These are phyloP conservation scores for Naja naja DNA, from an alignment of 2,113 vertebrate species.

Conservation along the genomic window DNA sequence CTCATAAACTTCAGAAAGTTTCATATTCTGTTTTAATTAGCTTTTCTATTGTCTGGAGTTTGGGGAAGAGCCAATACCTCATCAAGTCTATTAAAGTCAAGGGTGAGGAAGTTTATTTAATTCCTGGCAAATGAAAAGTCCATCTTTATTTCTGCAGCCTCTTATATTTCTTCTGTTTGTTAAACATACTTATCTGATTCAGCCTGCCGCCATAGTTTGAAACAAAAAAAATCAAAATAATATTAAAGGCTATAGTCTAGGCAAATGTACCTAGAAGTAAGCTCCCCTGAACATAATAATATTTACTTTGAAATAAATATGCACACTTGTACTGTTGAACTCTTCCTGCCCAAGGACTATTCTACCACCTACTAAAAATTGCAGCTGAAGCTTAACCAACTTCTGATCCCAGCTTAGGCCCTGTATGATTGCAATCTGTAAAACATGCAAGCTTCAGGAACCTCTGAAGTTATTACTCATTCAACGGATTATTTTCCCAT, in stretches of 20 bases:
- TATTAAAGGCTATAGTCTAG: neutral
- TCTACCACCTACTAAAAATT: neutral
- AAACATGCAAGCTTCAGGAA: constrained; percentile 6
- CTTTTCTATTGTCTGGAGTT: neutral
- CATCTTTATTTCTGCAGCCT: neutral
- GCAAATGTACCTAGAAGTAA: neutral
- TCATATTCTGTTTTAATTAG: constrained; percentile 22
- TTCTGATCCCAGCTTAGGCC: neutral
- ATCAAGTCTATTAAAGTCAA: neutral
- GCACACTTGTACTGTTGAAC: neutral
- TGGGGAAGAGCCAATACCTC: constrained; percentile 1
- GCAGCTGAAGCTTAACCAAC: neutral
- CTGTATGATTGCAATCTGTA: neutral
- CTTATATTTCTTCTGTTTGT: neutral
- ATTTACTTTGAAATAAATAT: neutral
- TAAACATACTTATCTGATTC: constrained; percentile 15
- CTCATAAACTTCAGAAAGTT: neutral
- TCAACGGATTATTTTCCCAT: constrained; percentile 10
- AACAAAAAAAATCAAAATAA: constrained; percentile 8
- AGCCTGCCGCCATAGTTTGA: neutral
- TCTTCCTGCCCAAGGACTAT: neutral
- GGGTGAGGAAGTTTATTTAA: constrained; percentile 10
- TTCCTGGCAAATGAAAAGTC: neutral
- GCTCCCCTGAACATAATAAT: neutral
- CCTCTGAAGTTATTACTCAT: neutral